Evolutionary conservation across 2,797 vertebrate genomes (phyloP).

Genomic region (Helarctos malayanus): DNA sequence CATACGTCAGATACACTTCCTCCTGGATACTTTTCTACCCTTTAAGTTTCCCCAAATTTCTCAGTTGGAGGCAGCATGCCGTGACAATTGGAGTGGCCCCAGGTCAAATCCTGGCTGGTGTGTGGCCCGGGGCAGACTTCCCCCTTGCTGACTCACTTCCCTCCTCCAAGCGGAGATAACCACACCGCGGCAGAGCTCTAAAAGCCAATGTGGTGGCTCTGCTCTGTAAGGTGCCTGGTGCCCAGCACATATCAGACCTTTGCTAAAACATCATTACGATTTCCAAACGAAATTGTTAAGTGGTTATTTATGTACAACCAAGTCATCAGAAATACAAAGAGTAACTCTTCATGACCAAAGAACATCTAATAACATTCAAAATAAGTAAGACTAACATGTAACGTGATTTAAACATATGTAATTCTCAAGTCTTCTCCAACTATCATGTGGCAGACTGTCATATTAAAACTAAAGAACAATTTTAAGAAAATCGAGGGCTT

Average conservation of each 20-base stretch:
- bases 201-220: not conserved
- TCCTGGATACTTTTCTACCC: not conserved
- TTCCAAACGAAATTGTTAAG: not conserved
- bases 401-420: not conserved
- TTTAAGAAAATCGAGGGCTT: constrained; percentile 30
- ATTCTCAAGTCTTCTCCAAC: constrained; percentile 30
- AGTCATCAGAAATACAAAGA: constrained; percentile 20
- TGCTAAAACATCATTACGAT: not conserved
- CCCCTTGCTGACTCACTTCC: not conserved
- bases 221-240: not conserved
- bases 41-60: not conserved
- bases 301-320: not conserved
- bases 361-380: not conserved
- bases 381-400: not conserved
- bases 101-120: not conserved
- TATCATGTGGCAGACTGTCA: not conserved
- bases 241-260: not conserved
- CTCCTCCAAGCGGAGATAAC: not conserved
- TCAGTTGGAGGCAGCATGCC: not conserved
- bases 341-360: not conserved
- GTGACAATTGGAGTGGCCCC: not conserved
- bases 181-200: not conserved
- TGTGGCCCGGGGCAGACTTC: not conserved
- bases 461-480: constrained; percentile 48
- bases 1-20: not conserved